Conservation (phyloP, 2,797 vertebrate genomes). For the Chaenodraco wilsoni region DNA sequence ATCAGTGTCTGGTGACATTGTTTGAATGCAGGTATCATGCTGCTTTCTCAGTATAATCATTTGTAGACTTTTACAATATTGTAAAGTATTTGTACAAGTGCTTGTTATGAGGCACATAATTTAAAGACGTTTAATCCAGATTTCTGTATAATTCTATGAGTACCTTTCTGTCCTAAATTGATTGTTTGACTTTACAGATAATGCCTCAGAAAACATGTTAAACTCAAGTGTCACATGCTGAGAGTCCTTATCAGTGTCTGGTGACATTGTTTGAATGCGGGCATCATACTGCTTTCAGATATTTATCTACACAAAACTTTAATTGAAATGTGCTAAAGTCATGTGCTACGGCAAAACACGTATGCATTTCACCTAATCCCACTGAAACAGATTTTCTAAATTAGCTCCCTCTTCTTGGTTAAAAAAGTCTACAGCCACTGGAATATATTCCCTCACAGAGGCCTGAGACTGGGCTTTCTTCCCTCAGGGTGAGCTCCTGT, state of each 20-base stretch:
- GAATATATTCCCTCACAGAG: neutral
- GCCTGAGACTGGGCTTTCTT: neutral
- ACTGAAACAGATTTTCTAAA: neutral
- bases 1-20: neutral
- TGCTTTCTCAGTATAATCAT: neutral
- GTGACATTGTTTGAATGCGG: neutral
- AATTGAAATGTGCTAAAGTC: neutral
- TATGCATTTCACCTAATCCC: neutral
- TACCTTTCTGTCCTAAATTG: neutral
- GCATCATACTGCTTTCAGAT: neutral
- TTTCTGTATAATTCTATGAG: no score
- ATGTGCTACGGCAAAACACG: neutral
- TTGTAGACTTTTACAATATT: neutral
- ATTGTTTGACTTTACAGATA: neutral
- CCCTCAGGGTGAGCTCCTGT: constrained; percentile 77
- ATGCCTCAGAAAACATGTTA: neutral
- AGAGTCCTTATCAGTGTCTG: neutral
- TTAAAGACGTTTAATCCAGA: no score
- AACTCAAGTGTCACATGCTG: neutral
- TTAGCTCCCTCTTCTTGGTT: neutral
- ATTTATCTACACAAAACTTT: neutral
- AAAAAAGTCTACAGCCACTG: no score
- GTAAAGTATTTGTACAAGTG: no score
- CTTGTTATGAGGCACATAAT: no score
- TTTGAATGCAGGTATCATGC: neutral